Conservation (phyloP, 2,888 invertebrate species). For the Drosophila mayaguana region DNA sequence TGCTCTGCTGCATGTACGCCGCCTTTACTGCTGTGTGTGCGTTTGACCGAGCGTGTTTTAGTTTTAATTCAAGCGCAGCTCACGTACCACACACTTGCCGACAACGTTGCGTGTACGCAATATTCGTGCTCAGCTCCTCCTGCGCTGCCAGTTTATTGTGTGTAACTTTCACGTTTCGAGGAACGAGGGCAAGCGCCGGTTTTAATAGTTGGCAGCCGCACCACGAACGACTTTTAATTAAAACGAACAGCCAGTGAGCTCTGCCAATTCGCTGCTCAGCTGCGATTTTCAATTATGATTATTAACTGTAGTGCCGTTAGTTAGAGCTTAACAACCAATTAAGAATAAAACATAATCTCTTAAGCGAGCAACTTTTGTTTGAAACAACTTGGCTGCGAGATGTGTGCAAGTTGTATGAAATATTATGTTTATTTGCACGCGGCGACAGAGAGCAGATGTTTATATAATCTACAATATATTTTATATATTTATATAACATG, state of each 20-base stretch:
- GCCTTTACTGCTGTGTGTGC: not conserved
- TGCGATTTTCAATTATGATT: conserved; percentile 7
- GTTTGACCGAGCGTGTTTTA: conserved; percentile 7
- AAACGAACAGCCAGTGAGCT: conserved; percentile 23
- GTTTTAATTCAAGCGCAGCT: conserved; percentile 42
- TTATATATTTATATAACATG: too few relatives aligned
- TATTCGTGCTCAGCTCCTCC: conserved; percentile 7
- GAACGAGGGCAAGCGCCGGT: conserved; percentile 3
- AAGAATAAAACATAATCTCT: not conserved
- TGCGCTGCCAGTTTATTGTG: conserved; percentile 11
- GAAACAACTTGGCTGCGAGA: not conserved
- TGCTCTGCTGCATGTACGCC: not conserved
- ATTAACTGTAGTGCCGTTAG: not conserved
- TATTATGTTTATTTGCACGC: too few relatives aligned
- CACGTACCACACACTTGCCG: conserved; percentile 37
- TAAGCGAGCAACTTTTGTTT: not conserved
- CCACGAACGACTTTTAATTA: conserved; percentile 60
- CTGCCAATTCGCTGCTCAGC: not conserved
- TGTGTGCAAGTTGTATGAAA: too few relatives aligned
- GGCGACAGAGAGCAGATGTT: too few relatives aligned
- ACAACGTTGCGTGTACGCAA: conserved; percentile 44
- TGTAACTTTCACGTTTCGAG: conserved; percentile 5
- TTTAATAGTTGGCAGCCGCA: conserved; percentile 15
- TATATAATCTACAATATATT: too few relatives aligned
- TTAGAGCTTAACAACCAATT: not conserved